Base-by-base conservation (phyloP, 2,888 invertebrate genomes). In the Hyalella azteca region DNA sequence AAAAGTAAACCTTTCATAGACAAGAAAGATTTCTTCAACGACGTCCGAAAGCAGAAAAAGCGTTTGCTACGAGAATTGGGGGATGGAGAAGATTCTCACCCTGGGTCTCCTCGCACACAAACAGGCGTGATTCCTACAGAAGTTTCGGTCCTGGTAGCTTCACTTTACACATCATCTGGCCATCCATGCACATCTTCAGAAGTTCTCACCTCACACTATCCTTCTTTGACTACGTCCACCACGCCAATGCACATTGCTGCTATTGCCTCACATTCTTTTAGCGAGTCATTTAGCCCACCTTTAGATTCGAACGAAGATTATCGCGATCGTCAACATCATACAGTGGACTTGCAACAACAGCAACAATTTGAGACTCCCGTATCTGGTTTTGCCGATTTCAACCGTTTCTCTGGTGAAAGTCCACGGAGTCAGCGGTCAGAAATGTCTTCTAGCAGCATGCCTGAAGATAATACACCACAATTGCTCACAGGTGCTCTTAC, bases 11-110 rank as follows among this genome's bases (percentile, higher is more conserved):
- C 96, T 85, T 96, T 95, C 90, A 92, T 96, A 87, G 96, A 96
- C 91, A 95, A 95, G 90, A 96, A 96, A 91, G 94, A 95, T 90
- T 96, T 96, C 91, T 96, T 96, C 91, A 95, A 95, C 90, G 95
- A 96, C 89, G 91, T 96, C 87, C 96, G 96, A 90, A 95, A 96
- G 89, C 79, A 79, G 39, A 96, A 96, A 86, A 95, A 95, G 90
- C 95, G 95, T 90, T 93, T 94, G 85, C 91, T 96, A 86, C 95
- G 95, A 90, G 96, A 96, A 89, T 90, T 96, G 88, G 86, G 86
- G 3, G 87, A 86, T 45, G 83, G 84, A 4, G 81, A 81, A 73
- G 80, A 77, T 41, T 82, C 80, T 54, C 49, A 78, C 13, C 75
- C 81, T 2, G 73, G 78, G 26, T 77, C 79, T 73, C 82, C 85